These are phyloP conservation scores for Acanthacorydalis orientalis DNA, from an alignment of 2,888 invertebrate genomes.

Conservation along the genomic window DNA sequence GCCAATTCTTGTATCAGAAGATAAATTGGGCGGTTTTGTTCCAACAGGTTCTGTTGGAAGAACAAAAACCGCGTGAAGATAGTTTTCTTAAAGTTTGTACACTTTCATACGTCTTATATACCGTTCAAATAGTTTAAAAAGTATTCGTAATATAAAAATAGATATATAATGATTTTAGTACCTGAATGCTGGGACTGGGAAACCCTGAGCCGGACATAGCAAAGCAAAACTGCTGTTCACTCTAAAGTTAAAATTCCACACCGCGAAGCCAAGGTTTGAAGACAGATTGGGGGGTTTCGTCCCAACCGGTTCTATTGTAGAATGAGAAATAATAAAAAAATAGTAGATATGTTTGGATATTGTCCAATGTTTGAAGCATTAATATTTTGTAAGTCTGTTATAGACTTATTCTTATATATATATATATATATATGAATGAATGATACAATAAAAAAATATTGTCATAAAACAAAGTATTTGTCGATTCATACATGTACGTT, in stretches of 20 bases:
- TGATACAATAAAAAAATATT: too few species aligned
- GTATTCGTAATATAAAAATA: background rate
- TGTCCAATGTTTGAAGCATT: too few species aligned
- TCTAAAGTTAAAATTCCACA: constrained; percentile 15
- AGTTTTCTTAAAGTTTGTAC: constrained; percentile 37
- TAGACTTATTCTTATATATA: too few species aligned
- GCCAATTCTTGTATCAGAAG: constrained; percentile 52
- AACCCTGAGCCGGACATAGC: constrained; percentile 51
- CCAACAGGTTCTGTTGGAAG: constrained; percentile 39
- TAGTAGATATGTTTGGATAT: too few species aligned
- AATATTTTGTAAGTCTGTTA: too few species aligned
- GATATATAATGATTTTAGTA: constrained; percentile 14
- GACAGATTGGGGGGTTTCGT: constrained; percentile 56
- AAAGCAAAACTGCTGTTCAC: constrained; percentile 34
- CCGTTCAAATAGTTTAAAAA: background rate
- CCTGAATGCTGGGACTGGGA: constrained; percentile 53
- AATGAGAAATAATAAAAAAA: background rate
- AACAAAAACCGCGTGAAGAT: constrained; percentile 26
- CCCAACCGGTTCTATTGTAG: constrained; percentile 44
- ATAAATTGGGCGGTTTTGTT: constrained; percentile 43
- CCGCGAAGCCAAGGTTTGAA: constrained; percentile 26
- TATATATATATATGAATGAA: too few species aligned
- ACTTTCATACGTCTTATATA: too few species aligned
- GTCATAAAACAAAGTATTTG: too few species aligned
- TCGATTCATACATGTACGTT: too few species aligned